Evolutionary conservation across 2,888 invertebrate species (phyloP).

Genomic region (Conus canariensis): DNA sequence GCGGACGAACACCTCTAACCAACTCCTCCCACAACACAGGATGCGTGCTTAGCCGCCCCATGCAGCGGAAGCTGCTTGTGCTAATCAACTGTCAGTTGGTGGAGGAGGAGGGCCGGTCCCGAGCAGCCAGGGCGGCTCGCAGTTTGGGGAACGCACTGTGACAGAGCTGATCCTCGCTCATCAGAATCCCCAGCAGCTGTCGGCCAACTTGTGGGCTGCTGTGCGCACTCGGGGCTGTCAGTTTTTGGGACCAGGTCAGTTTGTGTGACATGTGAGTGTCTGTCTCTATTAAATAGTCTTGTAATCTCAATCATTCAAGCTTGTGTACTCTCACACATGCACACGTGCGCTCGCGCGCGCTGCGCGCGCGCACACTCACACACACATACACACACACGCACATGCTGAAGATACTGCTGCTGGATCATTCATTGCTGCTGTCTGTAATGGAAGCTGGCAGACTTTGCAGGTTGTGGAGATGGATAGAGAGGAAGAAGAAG

Average conservation of each 20-base stretch:
- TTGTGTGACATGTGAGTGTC: neutral
- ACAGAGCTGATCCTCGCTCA: constrained; percentile 96
- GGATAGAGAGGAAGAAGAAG: too few relatives aligned
- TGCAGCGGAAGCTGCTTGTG: constrained; percentile 96
- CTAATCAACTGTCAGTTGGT: constrained; percentile 94
- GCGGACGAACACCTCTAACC: neutral
- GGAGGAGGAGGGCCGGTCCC: constrained; percentile 87
- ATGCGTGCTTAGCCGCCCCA: constrained; percentile 87
- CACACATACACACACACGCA: too few relatives aligned
- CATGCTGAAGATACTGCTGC: too few relatives aligned
- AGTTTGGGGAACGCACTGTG: constrained; percentile 96
- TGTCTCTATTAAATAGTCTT: neutral
- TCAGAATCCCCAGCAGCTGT: constrained; percentile 96
- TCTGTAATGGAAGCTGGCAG: too few relatives aligned
- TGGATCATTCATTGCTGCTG: too few relatives aligned
- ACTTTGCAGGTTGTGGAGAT: too few relatives aligned
- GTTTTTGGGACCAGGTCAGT: constrained; percentile 92
- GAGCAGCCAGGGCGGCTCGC: constrained; percentile 85
- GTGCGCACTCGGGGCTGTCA: constrained; percentile 98
- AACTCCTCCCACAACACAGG: constrained; percentile 18
- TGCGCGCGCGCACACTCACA: too few relatives aligned
- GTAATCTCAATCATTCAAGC: neutral
- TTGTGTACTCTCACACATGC: too few relatives aligned
- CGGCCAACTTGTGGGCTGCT: constrained; percentile 97
- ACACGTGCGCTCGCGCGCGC: too few relatives aligned